Percentiles rank a stretch among this genome's conserved stretches.
These are phyloP conservation scores for Myodes glareolus DNA, from an alignment of 2,113 vertebrate genomes.

Conservation along the genomic window DNA sequence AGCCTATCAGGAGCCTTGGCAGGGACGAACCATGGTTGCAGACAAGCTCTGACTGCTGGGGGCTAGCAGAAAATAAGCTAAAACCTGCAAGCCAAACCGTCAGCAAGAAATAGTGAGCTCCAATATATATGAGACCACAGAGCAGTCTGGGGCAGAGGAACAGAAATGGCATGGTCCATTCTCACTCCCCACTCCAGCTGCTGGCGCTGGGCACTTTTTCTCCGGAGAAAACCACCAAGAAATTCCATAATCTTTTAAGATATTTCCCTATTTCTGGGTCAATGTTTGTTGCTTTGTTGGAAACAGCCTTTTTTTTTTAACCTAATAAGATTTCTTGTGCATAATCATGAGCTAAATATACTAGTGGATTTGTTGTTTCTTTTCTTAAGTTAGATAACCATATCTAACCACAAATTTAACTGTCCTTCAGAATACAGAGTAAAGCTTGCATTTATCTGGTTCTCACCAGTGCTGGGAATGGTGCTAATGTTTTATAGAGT, in stretches of 20 bases:
- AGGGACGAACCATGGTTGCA: background rate
- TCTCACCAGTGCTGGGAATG: background rate
- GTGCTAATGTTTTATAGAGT: background rate
- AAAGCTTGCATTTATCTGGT: background rate
- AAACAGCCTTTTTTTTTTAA: background rate
- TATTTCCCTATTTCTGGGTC: background rate
- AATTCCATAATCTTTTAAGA: background rate
- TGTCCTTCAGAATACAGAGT: background rate
- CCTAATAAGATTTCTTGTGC: background rate
- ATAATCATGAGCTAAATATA: background rate
- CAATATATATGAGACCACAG: background rate
- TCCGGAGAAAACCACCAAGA: background rate
- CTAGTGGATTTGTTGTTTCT: background rate
- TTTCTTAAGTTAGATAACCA: background rate
- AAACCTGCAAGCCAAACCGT: background rate
- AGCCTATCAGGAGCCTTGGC: fast-evolving
- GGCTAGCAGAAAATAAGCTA: background rate
- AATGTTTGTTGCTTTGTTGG: slow-evolving; percentile 21
- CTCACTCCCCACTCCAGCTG: too few relatives aligned
- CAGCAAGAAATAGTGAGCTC: background rate
- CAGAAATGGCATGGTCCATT: background rate
- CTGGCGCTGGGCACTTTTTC: too few relatives aligned
- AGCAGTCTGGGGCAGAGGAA: background rate
- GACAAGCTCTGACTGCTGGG: background rate
- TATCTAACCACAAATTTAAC: background rate